These are phyloP conservation scores for Drosophila mulleri DNA, from an alignment of 2,888 invertebrate species.

Conservation along the genomic window DNA sequence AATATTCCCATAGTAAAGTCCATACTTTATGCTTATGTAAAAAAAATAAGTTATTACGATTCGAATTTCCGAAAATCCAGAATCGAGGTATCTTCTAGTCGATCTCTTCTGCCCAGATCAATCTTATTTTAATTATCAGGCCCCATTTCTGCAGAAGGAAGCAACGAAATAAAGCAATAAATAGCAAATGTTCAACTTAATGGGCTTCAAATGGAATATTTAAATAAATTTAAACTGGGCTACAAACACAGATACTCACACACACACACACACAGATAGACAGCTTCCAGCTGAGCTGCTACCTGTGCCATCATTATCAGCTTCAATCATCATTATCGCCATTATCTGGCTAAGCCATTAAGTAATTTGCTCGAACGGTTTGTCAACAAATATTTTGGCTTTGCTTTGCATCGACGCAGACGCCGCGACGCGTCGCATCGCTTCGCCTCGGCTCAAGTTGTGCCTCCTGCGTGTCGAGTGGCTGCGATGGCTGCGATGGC, in stretches of 20 bases:
- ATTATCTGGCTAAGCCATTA: constrained; percentile 66
- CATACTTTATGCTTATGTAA: too few relatives aligned
- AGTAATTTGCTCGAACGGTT: constrained; percentile 64
- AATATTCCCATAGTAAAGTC: too few relatives aligned
- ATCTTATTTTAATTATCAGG: neutral
- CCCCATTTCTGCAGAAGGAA: neutral
- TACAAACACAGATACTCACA: neutral
- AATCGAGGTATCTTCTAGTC: neutral
- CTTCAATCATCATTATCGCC: constrained; percentile 26
- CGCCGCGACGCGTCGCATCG: constrained; percentile 3
- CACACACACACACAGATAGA: neutral
- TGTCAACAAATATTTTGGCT: constrained; percentile 64
- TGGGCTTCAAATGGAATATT: neutral
- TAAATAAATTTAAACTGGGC: constrained; percentile 6
- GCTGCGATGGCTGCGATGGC: neutral
- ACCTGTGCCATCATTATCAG: constrained; percentile 53
- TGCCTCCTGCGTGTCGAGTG: constrained; percentile 33
- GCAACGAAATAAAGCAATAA: constrained; percentile 1
- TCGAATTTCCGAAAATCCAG: too few relatives aligned
- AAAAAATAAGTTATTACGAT: too few relatives aligned
- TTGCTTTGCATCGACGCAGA: constrained; percentile 24
- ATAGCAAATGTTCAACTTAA: neutral
- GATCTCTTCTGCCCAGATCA: too few relatives aligned
- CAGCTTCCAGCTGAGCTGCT: constrained; percentile 13
- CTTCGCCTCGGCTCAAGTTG: constrained; percentile 41